Evolutionary conservation across 2,113 vertebrate genomes (phyloP), one percentile per base, ranked within the genome.

Genomic region (Gadus chalcogrammus): DNA sequence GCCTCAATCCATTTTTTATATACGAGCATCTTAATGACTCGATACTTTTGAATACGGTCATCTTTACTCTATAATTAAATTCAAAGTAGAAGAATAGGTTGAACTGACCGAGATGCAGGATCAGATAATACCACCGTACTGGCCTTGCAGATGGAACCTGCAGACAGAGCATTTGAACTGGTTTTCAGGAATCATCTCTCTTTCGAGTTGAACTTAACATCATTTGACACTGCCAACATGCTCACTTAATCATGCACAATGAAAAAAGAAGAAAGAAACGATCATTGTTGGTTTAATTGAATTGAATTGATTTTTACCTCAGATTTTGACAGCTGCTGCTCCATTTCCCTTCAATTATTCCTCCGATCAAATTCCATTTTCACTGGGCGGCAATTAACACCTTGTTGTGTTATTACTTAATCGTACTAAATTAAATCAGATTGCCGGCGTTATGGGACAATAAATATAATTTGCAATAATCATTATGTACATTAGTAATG

Each of bases 301-400:
- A 27, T 15, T 27, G 60, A 12, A 68, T 70, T 83, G 65, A 76
- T 48, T 48, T 79, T 89, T 90, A 90, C 89, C 89, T 90, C 80
- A 20, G 63, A 69, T 75, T 75, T 59, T 64, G 84, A 70, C 15
- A 75, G 84, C 42, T 65, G 85, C 85, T 88, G 82, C 86, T 86
- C 72, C 76, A 28, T 80, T 82, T 82, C 72, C 84, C 82, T 69
- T 84, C 81, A 72, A 79, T 63, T 70, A 79, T 82, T 84, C 85
- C 70, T 87, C 87, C 82, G 77, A 88, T 86, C 80, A 89, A 88
- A 86, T 86, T 87, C 87, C 86, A 88, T 59, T 87, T 65, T 77
- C 82, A 88, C 75, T 79, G 87, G 87, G 86, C 86, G 85, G 74
- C 84, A 87, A 88, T 85, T 81, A 83, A 88, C 83, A 86, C 85